Percentiles rank a stretch among this genome's conserved stretches.
phyloP scores from a whole-genome alignment of 2,888 invertebrate genomes.

The Drosophila monieri region DNA sequence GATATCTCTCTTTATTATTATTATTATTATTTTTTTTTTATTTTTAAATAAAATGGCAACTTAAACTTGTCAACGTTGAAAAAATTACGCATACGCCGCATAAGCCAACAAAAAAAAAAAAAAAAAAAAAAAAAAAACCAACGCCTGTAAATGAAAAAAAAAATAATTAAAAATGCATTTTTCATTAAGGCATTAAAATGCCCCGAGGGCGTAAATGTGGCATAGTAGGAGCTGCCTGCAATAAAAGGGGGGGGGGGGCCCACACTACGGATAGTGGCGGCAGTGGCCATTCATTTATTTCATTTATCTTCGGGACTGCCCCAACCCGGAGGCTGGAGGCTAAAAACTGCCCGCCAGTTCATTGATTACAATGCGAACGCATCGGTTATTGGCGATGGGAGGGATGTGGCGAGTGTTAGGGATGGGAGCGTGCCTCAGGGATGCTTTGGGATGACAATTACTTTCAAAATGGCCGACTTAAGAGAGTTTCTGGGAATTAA shows the following conservation, averaged over 20 bases:
- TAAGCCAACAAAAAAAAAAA: conserved; percentile 62
- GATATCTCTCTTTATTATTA: neutral
- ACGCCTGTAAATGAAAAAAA: conserved; percentile 67
- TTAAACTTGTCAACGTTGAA: conserved; percentile 63
- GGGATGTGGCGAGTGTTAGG: conserved; percentile 5
- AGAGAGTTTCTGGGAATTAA: no score
- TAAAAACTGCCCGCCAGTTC: conserved; percentile 52
- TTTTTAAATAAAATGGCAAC: conserved; percentile 38
- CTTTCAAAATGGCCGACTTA: no score
- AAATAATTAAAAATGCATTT: conserved; percentile 80
- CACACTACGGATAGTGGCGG: neutral
- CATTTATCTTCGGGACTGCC: conserved; percentile 65
- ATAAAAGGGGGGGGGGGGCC: no score
- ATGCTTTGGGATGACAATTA: neutral
- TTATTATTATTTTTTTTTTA: neutral
- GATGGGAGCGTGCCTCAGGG: neutral
- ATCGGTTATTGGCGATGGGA: conserved; percentile 18
- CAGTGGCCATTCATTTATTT: conserved; percentile 68
- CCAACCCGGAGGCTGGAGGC: conserved; percentile 25
- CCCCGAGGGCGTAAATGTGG: conserved; percentile 22
- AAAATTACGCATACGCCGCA: conserved; percentile 73
- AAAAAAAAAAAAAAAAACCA: conserved; percentile 19
- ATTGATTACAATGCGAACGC: conserved; percentile 61
- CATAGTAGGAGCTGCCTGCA: no score
- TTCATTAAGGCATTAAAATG: conserved; percentile 75